These are phyloP conservation scores for Phortica variegata DNA, from an alignment of 1,140 invertebrate species.

Conservation along the genomic window DNA sequence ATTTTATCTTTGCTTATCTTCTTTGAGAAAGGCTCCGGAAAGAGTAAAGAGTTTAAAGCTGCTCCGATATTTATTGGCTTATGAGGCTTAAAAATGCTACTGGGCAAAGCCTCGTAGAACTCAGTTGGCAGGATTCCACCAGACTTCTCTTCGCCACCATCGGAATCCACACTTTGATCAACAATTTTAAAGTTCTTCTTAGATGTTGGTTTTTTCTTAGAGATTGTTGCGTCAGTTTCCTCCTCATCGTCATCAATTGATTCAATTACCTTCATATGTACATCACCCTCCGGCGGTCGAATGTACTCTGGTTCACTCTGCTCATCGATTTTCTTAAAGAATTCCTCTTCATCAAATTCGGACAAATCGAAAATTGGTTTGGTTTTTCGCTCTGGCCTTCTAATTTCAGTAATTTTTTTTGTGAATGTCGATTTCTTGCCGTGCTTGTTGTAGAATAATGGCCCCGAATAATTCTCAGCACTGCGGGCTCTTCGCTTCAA, in stretches of 20 bases:
- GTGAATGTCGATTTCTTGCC: constrained; percentile 36
- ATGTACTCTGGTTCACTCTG: constrained; percentile 34
- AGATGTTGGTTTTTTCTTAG: constrained; percentile 13
- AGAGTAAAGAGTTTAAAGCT: constrained; percentile 40
- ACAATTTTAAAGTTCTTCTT: constrained; percentile 32
- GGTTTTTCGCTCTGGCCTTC: constrained; percentile 38
- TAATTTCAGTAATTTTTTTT: constrained; percentile 50
- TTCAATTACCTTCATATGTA: constrained; percentile 40
- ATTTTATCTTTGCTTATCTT: constrained; percentile 23
- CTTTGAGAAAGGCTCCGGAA: constrained; percentile 43
- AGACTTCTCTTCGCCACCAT: constrained; percentile 12
- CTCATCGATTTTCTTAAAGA: constrained; percentile 43
- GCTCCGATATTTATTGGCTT: constrained; percentile 31
- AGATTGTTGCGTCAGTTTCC: constrained; percentile 16
- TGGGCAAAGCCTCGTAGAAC: constrained; percentile 42
- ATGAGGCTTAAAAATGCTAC: constrained; percentile 10
- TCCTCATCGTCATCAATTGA: constrained; percentile 39
- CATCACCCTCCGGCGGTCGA: constrained; percentile 42
- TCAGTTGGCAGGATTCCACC: constrained; percentile 32
- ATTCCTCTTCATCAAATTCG: constrained; percentile 51
- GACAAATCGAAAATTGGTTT: constrained; percentile 34
- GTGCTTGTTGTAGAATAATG: constrained; percentile 36
- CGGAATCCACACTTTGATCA: constrained; percentile 6
- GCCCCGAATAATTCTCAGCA: constrained; percentile 25
- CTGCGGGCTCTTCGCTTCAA: constrained; percentile 23